These are phyloP conservation scores for Illadopsis cleaveri DNA, from an alignment of 2,113 vertebrate species.

Conservation along the genomic window DNA sequence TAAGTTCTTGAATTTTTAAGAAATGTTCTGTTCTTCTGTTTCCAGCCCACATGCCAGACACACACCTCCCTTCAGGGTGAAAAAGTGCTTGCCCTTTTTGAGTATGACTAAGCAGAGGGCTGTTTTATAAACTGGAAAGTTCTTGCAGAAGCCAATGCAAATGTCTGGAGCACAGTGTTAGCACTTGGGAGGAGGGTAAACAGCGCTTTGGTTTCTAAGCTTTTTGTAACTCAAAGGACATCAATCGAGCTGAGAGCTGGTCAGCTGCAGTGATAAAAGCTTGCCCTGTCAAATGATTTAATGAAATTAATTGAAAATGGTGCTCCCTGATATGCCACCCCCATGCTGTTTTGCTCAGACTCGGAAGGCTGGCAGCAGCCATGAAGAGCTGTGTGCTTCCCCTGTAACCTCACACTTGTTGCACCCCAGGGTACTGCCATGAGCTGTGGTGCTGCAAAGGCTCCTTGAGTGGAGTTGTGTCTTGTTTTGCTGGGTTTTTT, in stretches of 20 bases:
- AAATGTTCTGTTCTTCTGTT: neutral
- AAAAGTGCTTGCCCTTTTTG: neutral
- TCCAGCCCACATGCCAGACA: neutral
- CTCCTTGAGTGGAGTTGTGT: neutral
- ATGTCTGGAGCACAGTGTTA: neutral
- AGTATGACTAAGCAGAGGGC: constrained; percentile 21
- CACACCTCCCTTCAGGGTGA: constrained; percentile 27
- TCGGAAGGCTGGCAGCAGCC: neutral
- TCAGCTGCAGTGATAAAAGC: neutral
- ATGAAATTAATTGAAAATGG: neutral
- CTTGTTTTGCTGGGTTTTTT: neutral
- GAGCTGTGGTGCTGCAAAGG: neutral
- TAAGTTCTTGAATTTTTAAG: neutral
- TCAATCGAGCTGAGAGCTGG: neutral
- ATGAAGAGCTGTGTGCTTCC: neutral
- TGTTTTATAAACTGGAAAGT: constrained; percentile 11
- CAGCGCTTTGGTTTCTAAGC: neutral
- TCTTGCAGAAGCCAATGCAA: neutral
- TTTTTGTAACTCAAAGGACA: neutral
- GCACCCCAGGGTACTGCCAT: neutral
- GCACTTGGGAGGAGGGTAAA: neutral
- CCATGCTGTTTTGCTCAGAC: neutral
- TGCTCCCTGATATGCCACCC: neutral
- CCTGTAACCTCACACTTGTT: neutral
- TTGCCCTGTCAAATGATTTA: neutral